Evolutionary conservation across 2,113 vertebrate species (phyloP).

Genomic region (Onychostruthus taczanowskii): DNA sequence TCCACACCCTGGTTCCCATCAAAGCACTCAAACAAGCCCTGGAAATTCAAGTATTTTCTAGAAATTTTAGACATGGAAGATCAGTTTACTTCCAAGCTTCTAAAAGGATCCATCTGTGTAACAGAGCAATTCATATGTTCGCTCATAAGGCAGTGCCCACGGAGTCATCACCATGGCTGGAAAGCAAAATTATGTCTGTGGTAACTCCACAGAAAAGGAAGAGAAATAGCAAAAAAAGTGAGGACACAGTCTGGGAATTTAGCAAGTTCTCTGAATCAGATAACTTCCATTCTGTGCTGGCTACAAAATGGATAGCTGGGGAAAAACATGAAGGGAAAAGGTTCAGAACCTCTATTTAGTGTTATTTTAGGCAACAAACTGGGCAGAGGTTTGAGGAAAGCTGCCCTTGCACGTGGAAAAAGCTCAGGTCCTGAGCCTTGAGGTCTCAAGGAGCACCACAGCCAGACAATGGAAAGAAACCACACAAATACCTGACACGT

Average conservation of each 20-base stretch:
- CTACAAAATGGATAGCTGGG: background rate
- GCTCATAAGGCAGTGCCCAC: background rate
- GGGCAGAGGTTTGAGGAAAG: background rate
- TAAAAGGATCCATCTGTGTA: background rate
- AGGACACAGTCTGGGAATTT: background rate
- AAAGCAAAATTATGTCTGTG: background rate
- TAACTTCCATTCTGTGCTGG: background rate
- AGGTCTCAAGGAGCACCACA: background rate
- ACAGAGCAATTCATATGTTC: background rate
- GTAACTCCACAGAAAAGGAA: background rate
- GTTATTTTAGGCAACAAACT: background rate
- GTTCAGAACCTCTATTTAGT: background rate
- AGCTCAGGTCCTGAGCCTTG: background rate
- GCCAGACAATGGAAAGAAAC: background rate
- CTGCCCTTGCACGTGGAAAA: background rate
- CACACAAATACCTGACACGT: rapidly evolving
- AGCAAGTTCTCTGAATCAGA: background rate
- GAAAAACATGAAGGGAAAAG: background rate
- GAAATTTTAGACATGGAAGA: background rate
- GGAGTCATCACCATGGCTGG: background rate
- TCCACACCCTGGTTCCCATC: background rate
- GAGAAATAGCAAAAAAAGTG: background rate
- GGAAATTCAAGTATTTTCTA: background rate
- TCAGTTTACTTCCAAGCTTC: background rate
- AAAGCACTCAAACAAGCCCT: background rate